phyloP scores from a whole-genome alignment of 2,113 vertebrate genomes.

The Gymnarchus niloticus region DNA sequence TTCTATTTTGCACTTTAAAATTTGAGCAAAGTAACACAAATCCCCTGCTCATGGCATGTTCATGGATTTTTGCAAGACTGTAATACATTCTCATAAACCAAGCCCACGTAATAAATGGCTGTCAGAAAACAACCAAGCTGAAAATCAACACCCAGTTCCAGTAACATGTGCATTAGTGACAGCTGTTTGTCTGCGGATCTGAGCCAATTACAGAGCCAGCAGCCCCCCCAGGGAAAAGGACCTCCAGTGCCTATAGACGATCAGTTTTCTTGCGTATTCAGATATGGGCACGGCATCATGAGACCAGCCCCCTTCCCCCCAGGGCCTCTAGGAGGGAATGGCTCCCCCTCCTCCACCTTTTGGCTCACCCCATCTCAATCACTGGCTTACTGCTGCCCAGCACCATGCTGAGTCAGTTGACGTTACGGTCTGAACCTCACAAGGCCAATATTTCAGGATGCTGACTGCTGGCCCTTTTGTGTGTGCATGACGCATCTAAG shows the following conservation, averaged over 20 bases:
- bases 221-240: background rate
- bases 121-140: background rate
- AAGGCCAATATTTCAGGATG: background rate
- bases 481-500: background rate
- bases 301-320: background rate
- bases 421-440: background rate
- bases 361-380: background rate
- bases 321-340: background rate
- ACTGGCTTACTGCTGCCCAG: background rate
- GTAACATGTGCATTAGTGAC: background rate
- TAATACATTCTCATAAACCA: background rate
- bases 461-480: background rate
- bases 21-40: no score
- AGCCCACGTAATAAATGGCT: background rate
- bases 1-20: background rate
- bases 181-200: background rate
- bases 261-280: background rate
- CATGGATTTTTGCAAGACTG: background rate
- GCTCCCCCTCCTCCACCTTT: background rate
- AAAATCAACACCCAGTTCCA: background rate
- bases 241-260: background rate
- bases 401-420: conserved; percentile 1
- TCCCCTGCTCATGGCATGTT: background rate
- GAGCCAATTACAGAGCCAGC: background rate
- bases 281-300: background rate